Evolutionary conservation across 2,797 vertebrate species (phyloP).

Genomic region (Caiman crocodilus): DNA sequence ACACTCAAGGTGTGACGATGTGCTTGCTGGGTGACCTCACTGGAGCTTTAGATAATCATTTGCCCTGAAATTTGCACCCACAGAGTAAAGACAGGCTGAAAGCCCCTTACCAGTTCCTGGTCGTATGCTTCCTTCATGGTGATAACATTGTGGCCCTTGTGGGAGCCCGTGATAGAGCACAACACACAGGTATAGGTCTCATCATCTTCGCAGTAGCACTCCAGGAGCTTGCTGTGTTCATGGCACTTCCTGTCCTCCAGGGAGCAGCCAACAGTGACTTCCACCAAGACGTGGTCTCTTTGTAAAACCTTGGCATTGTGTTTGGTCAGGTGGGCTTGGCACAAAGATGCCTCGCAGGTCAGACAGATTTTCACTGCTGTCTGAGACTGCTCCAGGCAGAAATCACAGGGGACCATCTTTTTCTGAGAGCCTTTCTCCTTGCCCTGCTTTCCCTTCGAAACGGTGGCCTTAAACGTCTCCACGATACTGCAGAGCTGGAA

Average conservation of each 20-base stretch:
- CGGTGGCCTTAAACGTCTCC: not conserved
- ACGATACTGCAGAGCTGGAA: constrained; percentile 19
- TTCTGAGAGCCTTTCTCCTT: rapidly evolving
- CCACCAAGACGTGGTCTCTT: constrained; percentile 71
- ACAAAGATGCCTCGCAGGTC: constrained; percentile 80
- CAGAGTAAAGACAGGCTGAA: not conserved
- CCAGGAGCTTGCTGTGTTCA: constrained; percentile 75
- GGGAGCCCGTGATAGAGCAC: constrained; percentile 72
- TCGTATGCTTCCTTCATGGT: not conserved
- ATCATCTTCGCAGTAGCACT: constrained; percentile 81
- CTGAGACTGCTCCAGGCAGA: not conserved
- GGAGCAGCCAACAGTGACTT: not conserved
- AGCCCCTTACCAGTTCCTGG: constrained; percentile 18
- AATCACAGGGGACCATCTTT: not conserved
- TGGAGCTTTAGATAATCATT: not conserved
- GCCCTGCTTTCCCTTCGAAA: rapidly evolving
- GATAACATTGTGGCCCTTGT: constrained; percentile 71
- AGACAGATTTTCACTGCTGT: constrained; percentile 77
- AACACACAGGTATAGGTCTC: constrained; percentile 70
- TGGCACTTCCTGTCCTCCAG: constrained; percentile 57
- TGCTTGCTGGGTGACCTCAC: too few species aligned
- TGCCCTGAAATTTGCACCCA: not conserved
- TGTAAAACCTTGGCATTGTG: constrained; percentile 74
- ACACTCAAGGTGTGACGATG: not conserved
- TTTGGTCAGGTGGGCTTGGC: constrained; percentile 80